Conservation (phyloP, 2,113 vertebrate species). For the Hemibates koningsi region DNA sequence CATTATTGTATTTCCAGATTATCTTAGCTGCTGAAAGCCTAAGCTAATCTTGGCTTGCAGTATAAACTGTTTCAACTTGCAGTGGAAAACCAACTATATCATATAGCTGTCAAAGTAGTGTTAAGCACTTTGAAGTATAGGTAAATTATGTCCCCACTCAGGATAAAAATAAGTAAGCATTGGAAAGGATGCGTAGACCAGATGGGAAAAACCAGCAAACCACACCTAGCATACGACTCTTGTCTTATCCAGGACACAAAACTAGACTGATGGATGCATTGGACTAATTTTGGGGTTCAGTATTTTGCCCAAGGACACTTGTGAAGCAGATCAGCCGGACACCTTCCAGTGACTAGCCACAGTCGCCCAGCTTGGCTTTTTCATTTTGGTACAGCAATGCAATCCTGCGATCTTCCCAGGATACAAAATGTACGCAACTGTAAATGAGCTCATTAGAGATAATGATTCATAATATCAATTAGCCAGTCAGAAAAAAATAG, state of each 20-base stretch:
- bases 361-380: neutral
- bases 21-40: neutral
- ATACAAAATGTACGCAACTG: neutral
- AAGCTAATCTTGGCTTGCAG: accelerated
- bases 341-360: neutral
- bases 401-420: neutral
- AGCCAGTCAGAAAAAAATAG: neutral
- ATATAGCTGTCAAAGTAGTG: neutral
- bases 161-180: neutral
- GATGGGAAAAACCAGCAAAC: neutral
- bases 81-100: neutral
- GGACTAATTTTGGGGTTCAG: neutral
- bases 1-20: neutral
- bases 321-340: neutral
- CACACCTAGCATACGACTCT: neutral
- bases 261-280: neutral
- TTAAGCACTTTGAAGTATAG: neutral
- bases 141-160: neutral
- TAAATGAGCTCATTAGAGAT: neutral
- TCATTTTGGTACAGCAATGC: neutral
- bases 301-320: neutral
- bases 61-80: neutral
- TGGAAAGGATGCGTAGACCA: neutral
- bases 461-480: neutral
- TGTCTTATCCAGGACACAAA: neutral